Evolutionary conservation across 2,113 vertebrate species (phyloP), one percentile per base, ranked within the genome.

Genomic region (Puntigrus tetrazona): DNA sequence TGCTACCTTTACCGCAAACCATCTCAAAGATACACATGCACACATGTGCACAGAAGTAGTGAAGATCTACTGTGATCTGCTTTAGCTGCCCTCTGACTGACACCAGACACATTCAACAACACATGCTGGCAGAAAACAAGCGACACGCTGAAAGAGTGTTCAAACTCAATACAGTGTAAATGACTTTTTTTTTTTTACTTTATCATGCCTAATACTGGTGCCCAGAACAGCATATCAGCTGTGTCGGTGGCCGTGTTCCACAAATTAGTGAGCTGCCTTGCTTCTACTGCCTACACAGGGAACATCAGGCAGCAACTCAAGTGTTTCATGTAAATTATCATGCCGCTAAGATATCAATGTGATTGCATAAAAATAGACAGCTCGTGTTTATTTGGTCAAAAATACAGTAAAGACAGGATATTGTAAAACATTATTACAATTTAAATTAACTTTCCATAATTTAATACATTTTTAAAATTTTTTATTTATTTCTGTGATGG

Each of bases 121-220:
- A 65, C 22, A 22, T 47, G 34, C 25, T 80, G 22, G 27, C 79
- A 47, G 57, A 87, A 29, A 75, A 69, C 45, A 86, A 67, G 75
- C 27, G 2, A n/a, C 14, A n/a, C 34, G 57, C 67, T 47, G 50
- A 70, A 72, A 73, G 81, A 59, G 34, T 59, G 59, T 25, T 27
- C 59, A 61, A 13, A 22, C 67, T 72, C 47, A 84, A 84, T 27
- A 47, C 45, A 52, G 78, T 87, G 76, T 81, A 82, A 87, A 77
- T 81, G n/a, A n/a, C n/a, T 25, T 31, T 73, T 31, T 72, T 81
- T 85, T 18, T 69, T 77, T 57, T 55, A 14, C 9, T 52, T 52
- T 52, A 31, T 57, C 31, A 55, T 78, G 50, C 50, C 31, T 55
- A 25, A 34, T 38, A 78, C 20, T 59, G 50, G 31, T 57, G 14